Evolutionary conservation across 2,888 invertebrate genomes (phyloP), one percentile per base, ranked within the genome.

Genomic region (Drosophila cracens): DNA sequence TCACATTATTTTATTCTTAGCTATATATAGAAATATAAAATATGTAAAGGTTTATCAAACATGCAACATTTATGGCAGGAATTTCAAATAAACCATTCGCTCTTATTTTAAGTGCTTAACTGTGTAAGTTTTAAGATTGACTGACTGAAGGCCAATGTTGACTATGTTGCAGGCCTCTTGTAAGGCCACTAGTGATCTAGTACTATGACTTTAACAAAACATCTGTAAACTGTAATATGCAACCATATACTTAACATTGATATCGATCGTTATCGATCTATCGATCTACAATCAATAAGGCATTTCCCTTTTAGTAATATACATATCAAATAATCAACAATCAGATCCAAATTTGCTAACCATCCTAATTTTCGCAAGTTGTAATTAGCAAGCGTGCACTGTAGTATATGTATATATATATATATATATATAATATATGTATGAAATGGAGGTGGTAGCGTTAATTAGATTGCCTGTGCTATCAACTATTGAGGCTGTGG

Each of bases 391-490:
- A 21, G 21, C 16, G 2, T 8, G 6, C 21, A 11, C 57, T 31
- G 31, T 43, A 18, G 13, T n/a, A 16, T 5, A 38, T 25, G 31
- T 18, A 25, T 25, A 25, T 5, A 38, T 25, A 21, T 18, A 34
- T 25, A 7, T 5, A 34, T 8, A 0, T 16, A 6, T 11, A 36
- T 54, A 43, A 29, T 18, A 7, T 8, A 38, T 21, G 8, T 46
- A 1, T 43, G 18, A 49, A 25, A 40, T 27, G 2, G 48, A 51
- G n/a, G 18, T 25, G 29, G 40, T 25, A 46, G 13, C 38, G 36
- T 56, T 76, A 76, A 76, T 76, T 76, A 66, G 71, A 67, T 76
- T 62, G 46, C 6, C 54, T 53, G 27, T 46, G 51, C 64, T 38
- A 51, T 64, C 57, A 67, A 43, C 75, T 65, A 62, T 68, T 76